Evolutionary conservation across 2,888 invertebrate species (phyloP), one percentile per base, ranked within the genome.

Genomic region (Folsomia manolachei): DNA sequence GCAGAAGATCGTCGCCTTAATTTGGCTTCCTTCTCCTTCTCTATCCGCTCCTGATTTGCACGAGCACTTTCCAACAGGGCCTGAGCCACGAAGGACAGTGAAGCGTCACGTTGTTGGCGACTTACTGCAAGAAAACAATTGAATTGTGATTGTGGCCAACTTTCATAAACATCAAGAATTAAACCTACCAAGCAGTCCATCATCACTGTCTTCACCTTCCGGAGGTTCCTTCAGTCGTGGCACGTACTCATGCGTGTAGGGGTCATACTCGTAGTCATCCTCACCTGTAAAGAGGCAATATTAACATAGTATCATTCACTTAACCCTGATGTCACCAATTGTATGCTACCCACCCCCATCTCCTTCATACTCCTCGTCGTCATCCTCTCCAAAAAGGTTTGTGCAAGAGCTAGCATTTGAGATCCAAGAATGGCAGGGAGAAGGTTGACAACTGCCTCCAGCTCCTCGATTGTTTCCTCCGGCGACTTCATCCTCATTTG

Each of bases 1-100:
- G 27, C 9, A 11, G 27, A 25, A 27, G 64, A 64, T 39, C 39
- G 39, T 11, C 27, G 18, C 19, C 66, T 65, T 21, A 39, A 11
- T 14, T 24, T 63, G 1, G 18, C 24, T 18, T 73, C 68, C 19
- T 60, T 56, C 52, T 75, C 70, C 23, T 66, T 52, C 2, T 72
- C 25, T 21, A 70, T 65, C 9, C 70, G 71, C 27, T 71, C 75
- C 60, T 77, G 71, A 64, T 71, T 77, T n/a, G 66, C 63, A 52
- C 73, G 67, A 19, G 77, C 77, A 73, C 77, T 77, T 60, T 77
- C 73, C 66, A 77, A 27, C 9, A 77, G 64, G 4, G 73, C 75
- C 39, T 77, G 71, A 70, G 77, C 77, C 66, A 77, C 73, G 18
- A 70, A 62, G 0, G 73, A 70, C 23, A 77, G 63, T n/a, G 77